These are phyloP conservation scores for Gandaritis pyraliata DNA, from an alignment of 2,888 invertebrate species.

Conservation along the genomic window DNA sequence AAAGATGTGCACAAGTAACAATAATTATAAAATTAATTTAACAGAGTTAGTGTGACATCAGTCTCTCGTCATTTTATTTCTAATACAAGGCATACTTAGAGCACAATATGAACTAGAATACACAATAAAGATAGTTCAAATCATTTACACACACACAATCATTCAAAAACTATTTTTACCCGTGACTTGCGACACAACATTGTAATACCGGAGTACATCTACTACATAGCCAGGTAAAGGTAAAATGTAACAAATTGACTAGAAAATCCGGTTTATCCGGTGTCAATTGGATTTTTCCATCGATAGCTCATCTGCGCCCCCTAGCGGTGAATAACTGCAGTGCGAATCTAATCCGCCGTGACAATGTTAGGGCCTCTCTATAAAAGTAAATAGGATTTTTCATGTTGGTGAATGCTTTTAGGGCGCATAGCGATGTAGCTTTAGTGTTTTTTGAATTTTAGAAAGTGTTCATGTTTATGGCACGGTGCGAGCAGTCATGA, in stretches of 20 bases:
- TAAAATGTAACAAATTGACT: conserved; percentile 50
- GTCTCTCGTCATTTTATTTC: too few relatives aligned
- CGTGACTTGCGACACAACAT: not conserved
- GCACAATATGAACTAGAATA: too few relatives aligned
- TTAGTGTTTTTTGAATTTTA: not conserved
- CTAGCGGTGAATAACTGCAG: conserved; percentile 57
- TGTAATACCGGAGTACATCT: not conserved
- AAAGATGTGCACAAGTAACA: too few relatives aligned
- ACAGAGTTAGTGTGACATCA: too few relatives aligned
- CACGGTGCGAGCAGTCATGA: too few relatives aligned
- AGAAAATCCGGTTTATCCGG: conserved; percentile 50
- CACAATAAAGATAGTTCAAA: not conserved
- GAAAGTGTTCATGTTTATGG: not conserved
- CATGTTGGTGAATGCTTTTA: not conserved
- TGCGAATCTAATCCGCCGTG: conserved; percentile 51
- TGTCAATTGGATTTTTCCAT: conserved; percentile 58
- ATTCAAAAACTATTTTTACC: not conserved
- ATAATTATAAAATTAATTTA: too few relatives aligned
- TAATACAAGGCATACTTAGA: too few relatives aligned
- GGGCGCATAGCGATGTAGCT: not conserved
- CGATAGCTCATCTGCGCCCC: conserved; percentile 48
- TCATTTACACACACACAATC: not conserved
- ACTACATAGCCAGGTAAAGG: conserved; percentile 7
- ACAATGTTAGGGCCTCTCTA: not conserved
- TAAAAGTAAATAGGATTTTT: not conserved